Percentiles rank a stretch among this genome's conserved stretches.
phyloP scores from a whole-genome alignment of 2,888 invertebrate species.

The Dryobota labecula region DNA sequence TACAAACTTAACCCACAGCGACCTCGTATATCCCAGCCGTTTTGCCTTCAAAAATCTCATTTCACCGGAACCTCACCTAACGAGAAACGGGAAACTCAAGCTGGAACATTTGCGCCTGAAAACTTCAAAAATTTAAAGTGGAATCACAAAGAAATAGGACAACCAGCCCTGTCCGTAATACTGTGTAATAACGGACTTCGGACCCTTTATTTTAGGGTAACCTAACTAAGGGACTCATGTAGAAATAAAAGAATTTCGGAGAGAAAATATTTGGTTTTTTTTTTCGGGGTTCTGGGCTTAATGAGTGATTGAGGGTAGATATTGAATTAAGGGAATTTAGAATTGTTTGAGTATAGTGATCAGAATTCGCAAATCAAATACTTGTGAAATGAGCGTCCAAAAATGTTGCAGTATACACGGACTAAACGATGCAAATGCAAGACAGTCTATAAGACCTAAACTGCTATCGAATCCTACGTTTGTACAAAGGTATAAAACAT shows the following conservation, averaged over 20 bases:
- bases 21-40: slow-evolving; percentile 37
- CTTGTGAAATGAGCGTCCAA: neutral
- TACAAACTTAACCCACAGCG: slow-evolving; percentile 44
- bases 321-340: slow-evolving; percentile 2
- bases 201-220: slow-evolving; percentile 60
- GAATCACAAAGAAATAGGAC: slow-evolving; percentile 52
- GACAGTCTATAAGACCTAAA: neutral
- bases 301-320: slow-evolving; percentile 31
- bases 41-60: slow-evolving; percentile 50
- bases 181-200: slow-evolving; percentile 56
- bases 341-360: neutral
- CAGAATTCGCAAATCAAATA: neutral
- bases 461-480: neutral
- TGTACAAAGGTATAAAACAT: neutral
- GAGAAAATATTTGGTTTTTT: slow-evolving; percentile 21
- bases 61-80: slow-evolving; percentile 38
- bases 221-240: slow-evolving; percentile 50
- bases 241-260: slow-evolving; percentile 56
- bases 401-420: neutral
- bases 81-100: slow-evolving; percentile 40
- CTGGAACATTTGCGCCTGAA: slow-evolving; percentile 23
- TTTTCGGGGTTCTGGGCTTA: slow-evolving; percentile 11
- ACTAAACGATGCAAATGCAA: neutral
- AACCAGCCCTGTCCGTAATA: slow-evolving; percentile 53
- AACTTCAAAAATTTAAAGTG: slow-evolving; percentile 61